Conservation (phyloP, 2,113 vertebrate species). For the Dromaius novaehollandiae region DNA sequence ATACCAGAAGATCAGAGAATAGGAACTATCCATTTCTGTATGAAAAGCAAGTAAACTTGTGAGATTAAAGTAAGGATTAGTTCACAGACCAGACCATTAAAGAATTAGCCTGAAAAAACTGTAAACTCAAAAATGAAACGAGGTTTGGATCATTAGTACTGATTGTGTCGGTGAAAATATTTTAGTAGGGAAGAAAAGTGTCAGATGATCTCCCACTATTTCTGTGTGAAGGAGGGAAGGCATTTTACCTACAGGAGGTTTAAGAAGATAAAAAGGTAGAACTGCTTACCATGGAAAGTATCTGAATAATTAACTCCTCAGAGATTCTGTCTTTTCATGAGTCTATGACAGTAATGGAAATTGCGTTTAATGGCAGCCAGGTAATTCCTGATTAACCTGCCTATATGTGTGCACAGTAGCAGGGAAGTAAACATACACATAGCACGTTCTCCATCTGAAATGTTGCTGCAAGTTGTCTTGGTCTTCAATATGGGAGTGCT, state of each 20-base stretch:
- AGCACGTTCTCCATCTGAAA: not conserved
- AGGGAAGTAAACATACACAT: not conserved
- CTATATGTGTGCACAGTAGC: not conserved
- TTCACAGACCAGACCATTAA: not conserved
- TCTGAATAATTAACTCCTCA: slow-evolving; percentile 37
- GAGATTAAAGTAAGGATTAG: not conserved
- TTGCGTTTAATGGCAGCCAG: slow-evolving; percentile 30
- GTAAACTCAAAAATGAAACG: not conserved
- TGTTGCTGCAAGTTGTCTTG: not conserved
- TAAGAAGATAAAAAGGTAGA: not conserved
- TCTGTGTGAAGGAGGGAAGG: not conserved
- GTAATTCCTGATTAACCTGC: slow-evolving; percentile 59
- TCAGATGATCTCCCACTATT: not conserved
- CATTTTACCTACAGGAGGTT: not conserved
- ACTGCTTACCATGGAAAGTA: slow-evolving; percentile 1
- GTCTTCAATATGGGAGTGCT: not conserved
- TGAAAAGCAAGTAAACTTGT: not conserved
- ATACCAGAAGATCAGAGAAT: not conserved
- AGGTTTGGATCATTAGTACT: not conserved
- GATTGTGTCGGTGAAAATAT: not conserved
- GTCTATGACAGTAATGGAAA: slow-evolving; percentile 14
- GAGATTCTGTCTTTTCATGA: not conserved
- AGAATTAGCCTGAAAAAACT: not conserved
- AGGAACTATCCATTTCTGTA: not conserved
- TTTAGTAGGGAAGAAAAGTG: not conserved